These are phyloP conservation scores for Arothron firmamentum DNA, from an alignment of 2,113 vertebrate species.

Conservation along the genomic window DNA sequence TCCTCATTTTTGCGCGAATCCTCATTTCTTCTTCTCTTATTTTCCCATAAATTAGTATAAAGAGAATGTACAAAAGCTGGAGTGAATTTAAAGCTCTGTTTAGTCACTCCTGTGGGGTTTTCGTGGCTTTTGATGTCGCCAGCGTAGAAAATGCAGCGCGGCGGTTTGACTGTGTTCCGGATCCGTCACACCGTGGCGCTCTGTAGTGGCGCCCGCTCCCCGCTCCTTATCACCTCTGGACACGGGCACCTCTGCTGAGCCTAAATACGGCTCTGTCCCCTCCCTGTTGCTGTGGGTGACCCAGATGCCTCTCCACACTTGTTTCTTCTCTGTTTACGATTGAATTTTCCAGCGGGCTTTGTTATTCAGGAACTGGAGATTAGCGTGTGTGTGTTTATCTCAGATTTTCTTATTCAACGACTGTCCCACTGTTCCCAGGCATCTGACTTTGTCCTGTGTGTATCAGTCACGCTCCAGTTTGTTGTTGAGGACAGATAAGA, in stretches of 20 bases:
- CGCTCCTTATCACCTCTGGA: constrained; percentile 59
- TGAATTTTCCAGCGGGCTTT: constrained; percentile 46
- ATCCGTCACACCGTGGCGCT: constrained; percentile 27
- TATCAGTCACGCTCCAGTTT: constrained; percentile 22
- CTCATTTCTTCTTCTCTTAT: neutral
- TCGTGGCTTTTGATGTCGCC: constrained; percentile 17
- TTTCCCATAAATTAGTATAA: neutral
- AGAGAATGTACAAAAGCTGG: neutral
- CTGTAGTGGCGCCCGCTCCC: constrained; percentile 6
- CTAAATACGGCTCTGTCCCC: constrained; percentile 46
- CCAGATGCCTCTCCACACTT: constrained; percentile 52
- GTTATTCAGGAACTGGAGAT: constrained; percentile 64
- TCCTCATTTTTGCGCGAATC: too few species aligned
- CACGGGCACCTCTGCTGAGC: constrained; percentile 51
- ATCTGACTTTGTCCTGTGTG: constrained; percentile 23
- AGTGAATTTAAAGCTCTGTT: neutral
- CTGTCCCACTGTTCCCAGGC: constrained; percentile 5
- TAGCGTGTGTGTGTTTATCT: constrained; percentile 44
- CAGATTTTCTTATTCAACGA: constrained; percentile 45
- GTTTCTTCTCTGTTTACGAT: constrained; percentile 48
- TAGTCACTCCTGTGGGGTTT: constrained; percentile 1
- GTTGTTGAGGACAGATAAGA: constrained; percentile 32
- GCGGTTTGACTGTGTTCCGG: constrained; percentile 25
- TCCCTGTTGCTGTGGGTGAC: constrained; percentile 52
- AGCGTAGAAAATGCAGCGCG: constrained; percentile 10